Base-by-base conservation (phyloP, 1,140 invertebrate genomes). In the Aphis gossypii region DNA sequence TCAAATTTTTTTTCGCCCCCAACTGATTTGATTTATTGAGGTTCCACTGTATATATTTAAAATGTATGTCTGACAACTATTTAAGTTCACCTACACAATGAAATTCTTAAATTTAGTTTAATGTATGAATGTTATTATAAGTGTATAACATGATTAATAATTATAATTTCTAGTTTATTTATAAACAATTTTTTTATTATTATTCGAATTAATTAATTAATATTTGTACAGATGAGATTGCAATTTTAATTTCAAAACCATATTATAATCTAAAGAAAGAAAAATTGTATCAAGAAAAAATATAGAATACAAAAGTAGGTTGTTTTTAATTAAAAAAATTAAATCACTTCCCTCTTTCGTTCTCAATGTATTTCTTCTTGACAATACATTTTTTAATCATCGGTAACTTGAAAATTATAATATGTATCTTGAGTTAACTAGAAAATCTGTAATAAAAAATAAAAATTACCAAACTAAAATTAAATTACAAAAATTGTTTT, bases 371-470 rank as follows among this genome's bases (percentile, higher is more conserved):
- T n/a, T 76, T n/a, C n/a, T 4, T n/a, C 60, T 76, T 76, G 60
- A 76, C 30, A n/a, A 68, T 21, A 76, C 30, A 76, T 76, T 18
- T 76, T 41, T 30, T 68, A n/a, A 76, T 14, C 60, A 60, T 9
- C 25, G 14, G 60, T 76, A 76, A 76, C 60, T 76, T 76, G 60
- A 76, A n/a, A 76, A 76, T 76, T 76, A 18, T n/a, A 76, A 76
- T 76, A 76, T 76, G 60, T 76, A 76, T 76, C 60, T 76, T 76
- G 60, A 76, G 60, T 76, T 76, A 76, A 76, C 60, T 76, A 76
- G 60, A 76, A n/a, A 76, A 76, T 76, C 60, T 76, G 60, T n/a
- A 76, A 76, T 76, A 76, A 76, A 76, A 76, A 76, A 76, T 76
- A 76, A 3, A 18, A n/a, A 76, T 76, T 76, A 76, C n/a, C 60